Conservation (phyloP, 2,113 vertebrate genomes). For the Blennius ocellaris region DNA sequence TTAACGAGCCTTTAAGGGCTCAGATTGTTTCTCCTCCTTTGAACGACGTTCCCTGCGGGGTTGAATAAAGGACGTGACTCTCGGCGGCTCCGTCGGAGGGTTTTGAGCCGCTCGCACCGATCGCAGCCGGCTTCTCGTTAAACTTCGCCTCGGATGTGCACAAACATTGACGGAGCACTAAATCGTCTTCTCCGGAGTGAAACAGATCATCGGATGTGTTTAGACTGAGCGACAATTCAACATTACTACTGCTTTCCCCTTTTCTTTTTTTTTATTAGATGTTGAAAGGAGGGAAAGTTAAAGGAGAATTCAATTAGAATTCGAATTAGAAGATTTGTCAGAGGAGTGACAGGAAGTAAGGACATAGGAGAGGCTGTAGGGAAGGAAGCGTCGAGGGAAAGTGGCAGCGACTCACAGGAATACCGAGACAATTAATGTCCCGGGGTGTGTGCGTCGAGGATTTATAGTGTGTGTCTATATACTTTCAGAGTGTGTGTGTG, state of each 20-base stretch:
- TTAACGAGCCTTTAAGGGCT: no score
- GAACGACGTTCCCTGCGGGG: no score
- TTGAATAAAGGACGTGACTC: no score
- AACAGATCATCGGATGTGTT: constrained; percentile 66
- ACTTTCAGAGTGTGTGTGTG: constrained; percentile 66
- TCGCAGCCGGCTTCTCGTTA: constrained; percentile 24
- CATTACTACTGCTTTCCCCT: constrained; percentile 16
- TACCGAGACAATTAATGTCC: constrained; percentile 70
- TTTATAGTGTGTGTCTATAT: constrained; percentile 70
- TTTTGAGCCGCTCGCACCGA: no score
- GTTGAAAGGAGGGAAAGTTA: constrained; percentile 15
- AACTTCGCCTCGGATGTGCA: constrained; percentile 38
- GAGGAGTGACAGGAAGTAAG: not conserved
- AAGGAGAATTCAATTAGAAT: constrained; percentile 16
- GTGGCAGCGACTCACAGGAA: constrained; percentile 64
- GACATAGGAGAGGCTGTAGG: not conserved
- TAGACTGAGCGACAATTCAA: constrained; percentile 50
- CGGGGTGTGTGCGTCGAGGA: constrained; percentile 66
- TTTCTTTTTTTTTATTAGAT: constrained; percentile 38
- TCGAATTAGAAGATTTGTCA: not conserved
- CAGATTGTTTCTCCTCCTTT: no score
- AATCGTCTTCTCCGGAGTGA: constrained; percentile 15
- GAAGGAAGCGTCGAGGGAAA: constrained; percentile 42
- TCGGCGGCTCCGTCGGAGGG: no score
- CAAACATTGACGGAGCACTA: constrained; percentile 57